Evolutionary conservation across 2,888 invertebrate species (phyloP).

Genomic region (Thecophora atra): DNA sequence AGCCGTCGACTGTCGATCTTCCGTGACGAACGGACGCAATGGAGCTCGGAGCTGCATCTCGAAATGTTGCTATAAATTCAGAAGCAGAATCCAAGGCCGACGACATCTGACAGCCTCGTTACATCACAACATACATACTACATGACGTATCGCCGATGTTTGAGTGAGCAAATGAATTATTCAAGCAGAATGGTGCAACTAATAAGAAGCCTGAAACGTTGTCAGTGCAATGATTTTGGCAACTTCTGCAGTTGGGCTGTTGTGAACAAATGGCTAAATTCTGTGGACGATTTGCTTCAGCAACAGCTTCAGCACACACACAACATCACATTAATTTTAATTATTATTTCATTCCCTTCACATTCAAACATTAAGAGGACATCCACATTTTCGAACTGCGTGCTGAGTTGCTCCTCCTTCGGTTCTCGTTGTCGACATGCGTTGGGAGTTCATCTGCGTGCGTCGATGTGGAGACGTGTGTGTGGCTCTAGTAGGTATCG

Average conservation of each 20-base stretch:
- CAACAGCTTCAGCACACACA: not conserved
- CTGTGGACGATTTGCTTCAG: not conserved
- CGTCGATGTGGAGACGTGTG: not conserved
- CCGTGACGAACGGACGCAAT: constrained; percentile 13
- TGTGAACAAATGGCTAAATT: not conserved
- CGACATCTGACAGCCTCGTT: constrained; percentile 13
- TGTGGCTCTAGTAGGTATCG: not conserved
- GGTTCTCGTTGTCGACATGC: not conserved
- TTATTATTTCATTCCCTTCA: constrained; percentile 12
- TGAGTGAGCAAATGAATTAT: constrained; percentile 24
- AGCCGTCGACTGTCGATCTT: not conserved
- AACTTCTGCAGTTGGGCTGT: not conserved
- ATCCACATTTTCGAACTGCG: too few relatives aligned
- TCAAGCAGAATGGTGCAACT: constrained; percentile 33
- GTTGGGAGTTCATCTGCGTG: not conserved
- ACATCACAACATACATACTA: constrained; percentile 6
- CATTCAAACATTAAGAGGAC: not conserved
- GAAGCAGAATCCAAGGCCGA: constrained; percentile 9
- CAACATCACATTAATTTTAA: not conserved
- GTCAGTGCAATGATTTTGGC: not conserved
- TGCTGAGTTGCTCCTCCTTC: not conserved
- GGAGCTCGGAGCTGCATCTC: constrained; percentile 11
- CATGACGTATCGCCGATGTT: constrained; percentile 10
- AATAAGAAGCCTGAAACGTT: constrained; percentile 24
- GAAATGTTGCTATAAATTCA: constrained; percentile 29